Evolutionary conservation across 1,140 invertebrate species (phyloP).

Genomic region (Anthonomus grandis): DNA sequence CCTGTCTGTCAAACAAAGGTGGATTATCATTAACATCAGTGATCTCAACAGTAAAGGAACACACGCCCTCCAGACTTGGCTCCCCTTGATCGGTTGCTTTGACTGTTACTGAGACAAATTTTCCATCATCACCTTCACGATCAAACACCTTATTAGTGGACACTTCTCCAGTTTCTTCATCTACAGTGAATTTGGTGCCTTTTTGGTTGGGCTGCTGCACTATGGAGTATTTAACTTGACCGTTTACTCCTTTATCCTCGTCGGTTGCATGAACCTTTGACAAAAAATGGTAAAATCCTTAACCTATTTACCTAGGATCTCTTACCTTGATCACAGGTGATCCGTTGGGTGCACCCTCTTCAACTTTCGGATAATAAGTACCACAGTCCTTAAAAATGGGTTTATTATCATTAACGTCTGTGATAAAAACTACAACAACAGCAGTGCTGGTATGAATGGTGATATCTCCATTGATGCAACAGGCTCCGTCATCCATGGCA

Average conservation of each 20-base stretch:
- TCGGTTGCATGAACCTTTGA: constrained; percentile 73
- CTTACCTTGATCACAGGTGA: constrained; percentile 86
- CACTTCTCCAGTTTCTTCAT: constrained; percentile 92
- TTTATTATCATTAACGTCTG: constrained; percentile 94
- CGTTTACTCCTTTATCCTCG: constrained; percentile 91
- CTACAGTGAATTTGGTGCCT: constrained; percentile 91
- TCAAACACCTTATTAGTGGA: constrained; percentile 95
- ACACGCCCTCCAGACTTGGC: constrained; percentile 89
- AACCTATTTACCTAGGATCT: no score
- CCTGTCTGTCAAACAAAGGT: constrained; percentile 90
- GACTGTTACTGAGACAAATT: constrained; percentile 92
- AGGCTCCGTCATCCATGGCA: constrained; percentile 89
- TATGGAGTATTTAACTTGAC: constrained; percentile 90
- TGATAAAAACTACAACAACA: constrained; percentile 95
- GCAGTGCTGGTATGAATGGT: constrained; percentile 90
- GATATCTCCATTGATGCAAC: constrained; percentile 79
- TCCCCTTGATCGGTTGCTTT: constrained; percentile 97
- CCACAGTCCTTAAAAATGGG: constrained; percentile 90
- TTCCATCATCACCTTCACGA: constrained; percentile 91
- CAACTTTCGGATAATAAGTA: constrained; percentile 88
- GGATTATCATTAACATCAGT: constrained; percentile 94
- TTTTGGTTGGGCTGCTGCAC: constrained; percentile 96
- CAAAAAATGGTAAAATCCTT: neutral
- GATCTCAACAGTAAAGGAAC: constrained; percentile 94
- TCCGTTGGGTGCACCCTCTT: constrained; percentile 88